Conservation (phyloP, 2,888 invertebrate genomes). For the Leuctra nigra region DNA sequence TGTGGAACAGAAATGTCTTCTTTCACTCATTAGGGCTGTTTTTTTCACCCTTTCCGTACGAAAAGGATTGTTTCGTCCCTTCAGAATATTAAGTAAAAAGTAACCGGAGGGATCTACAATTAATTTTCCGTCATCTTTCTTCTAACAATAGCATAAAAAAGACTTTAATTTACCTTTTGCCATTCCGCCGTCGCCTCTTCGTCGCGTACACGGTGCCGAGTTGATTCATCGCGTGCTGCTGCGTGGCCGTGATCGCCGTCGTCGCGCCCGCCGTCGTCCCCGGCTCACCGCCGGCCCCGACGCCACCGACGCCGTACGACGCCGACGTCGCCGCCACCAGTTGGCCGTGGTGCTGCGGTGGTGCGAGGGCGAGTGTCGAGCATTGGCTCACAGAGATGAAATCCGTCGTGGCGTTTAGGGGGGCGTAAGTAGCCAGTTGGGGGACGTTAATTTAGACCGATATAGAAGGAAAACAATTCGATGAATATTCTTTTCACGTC, state of each 20-base stretch:
- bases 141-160: neutral
- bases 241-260: slow-evolving; percentile 14
- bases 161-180: slow-evolving; percentile 72
- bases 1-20: too few relatives aligned
- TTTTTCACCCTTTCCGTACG: too few relatives aligned
- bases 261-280: slow-evolving; percentile 9
- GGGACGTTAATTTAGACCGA: too few relatives aligned
- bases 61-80: too few relatives aligned
- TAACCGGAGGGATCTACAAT: too few relatives aligned
- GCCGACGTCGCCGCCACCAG: slow-evolving; percentile 21
- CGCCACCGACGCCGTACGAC: slow-evolving; percentile 13
- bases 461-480: too few relatives aligned
- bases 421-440: too few relatives aligned
- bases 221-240: slow-evolving; percentile 60
- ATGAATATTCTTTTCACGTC: neutral
- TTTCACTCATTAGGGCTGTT: too few relatives aligned
- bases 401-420: slow-evolving; percentile 20
- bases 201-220: slow-evolving; percentile 96
- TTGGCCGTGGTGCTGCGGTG: slow-evolving; percentile 16
- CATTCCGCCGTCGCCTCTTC: slow-evolving; percentile 88
- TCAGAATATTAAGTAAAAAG: too few relatives aligned
- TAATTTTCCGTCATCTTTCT: too few relatives aligned
- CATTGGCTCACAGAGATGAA: slow-evolving; percentile 25
- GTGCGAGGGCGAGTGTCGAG: slow-evolving; percentile 19
- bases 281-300: slow-evolving; percentile 4